Base-by-base conservation (phyloP, 64 coral and sea anemone genomes). In the Orbicella faveolata region DNA sequence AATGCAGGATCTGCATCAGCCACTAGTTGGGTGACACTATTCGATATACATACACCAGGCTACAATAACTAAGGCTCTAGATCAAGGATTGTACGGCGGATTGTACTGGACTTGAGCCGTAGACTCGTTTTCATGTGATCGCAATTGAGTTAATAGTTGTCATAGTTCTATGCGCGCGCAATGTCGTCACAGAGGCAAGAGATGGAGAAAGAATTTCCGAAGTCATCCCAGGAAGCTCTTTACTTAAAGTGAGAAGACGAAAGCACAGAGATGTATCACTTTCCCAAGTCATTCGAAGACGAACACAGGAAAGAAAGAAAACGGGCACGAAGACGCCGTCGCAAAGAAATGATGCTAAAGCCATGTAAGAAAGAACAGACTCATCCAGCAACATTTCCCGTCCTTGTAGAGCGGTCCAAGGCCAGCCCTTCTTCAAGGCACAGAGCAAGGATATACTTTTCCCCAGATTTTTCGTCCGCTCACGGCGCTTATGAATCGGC, bases 371-470 rank as follows among this genome's bases (percentile, higher is more conserved):
- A 63, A 30, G 81, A 84, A 69, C 34, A 72, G 35, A 30, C 61
- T 55, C 88, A 80, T 7, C 51, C 5, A 23, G 88, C 77, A 21
- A 90, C 88, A 39, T 90, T 90, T 74, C 88, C 88, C 26, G 77
- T 80, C 13, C 54, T 90, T 4, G 88, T 90, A 12, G 88, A 90
- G n/a, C 77, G 54, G 23, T 73, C 77, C 39, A 80, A 81, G 41
- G 62, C 88, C 2, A 90, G 88, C 30, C 88, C 77, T 19, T 74
- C 78, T 1, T 57, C 44, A 34, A 90, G 88, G 26, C 88, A 80
- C 30, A 80, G 69, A 81, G 61, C 34, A 13, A 79, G 62, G 23
- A 84, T 72, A 21, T 73, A 68, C 14, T 52, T 68, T 20, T 81
- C 77, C 21, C 77, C 88, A 3, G 88, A 90, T 36, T 20, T 36